Evolutionary conservation across 2,797 vertebrate species (phyloP).

Genomic region (Xyrichtys novacula): DNA sequence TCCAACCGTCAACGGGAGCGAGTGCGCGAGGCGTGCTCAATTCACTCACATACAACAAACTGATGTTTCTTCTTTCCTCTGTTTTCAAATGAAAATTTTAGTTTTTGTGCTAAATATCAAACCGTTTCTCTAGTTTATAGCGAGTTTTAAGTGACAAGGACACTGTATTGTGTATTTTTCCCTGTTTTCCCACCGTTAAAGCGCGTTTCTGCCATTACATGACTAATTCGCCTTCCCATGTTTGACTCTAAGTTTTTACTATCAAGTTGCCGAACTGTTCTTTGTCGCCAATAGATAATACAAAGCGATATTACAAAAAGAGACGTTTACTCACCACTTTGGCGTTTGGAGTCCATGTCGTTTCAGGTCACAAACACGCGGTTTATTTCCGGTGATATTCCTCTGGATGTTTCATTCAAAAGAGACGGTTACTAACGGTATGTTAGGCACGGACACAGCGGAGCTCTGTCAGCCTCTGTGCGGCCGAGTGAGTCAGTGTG

Average conservation of each 20-base stretch:
- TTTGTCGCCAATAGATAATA: not conserved
- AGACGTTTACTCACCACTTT: constrained; percentile 69
- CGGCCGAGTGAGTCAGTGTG: constrained; percentile 56
- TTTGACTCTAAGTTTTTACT: not conserved
- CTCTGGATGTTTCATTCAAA: constrained; percentile 36
- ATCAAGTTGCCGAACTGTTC: not conserved
- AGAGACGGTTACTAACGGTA: constrained; percentile 35
- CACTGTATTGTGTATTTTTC: not conserved
- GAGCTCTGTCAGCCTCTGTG: constrained; percentile 32
- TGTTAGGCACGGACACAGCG: constrained; percentile 26
- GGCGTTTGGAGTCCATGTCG: constrained; percentile 69
- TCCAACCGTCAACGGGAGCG: constrained; percentile 19
- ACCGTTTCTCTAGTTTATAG: fast-evolving
- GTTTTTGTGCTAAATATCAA: not conserved
- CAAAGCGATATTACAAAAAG: not conserved
- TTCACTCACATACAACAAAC: not conserved
- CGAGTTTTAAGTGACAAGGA: not conserved
- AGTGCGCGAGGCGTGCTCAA: constrained; percentile 8
- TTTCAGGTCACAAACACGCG: not conserved
- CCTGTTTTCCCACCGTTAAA: no score
- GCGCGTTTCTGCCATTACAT: not conserved
- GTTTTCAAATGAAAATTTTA: not conserved
- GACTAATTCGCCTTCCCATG: not conserved
- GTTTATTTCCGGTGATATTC: constrained; percentile 34
- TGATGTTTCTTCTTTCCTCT: not conserved